Conservation (phyloP, 1,140 invertebrate genomes). For the Sitophilus oryzae region DNA sequence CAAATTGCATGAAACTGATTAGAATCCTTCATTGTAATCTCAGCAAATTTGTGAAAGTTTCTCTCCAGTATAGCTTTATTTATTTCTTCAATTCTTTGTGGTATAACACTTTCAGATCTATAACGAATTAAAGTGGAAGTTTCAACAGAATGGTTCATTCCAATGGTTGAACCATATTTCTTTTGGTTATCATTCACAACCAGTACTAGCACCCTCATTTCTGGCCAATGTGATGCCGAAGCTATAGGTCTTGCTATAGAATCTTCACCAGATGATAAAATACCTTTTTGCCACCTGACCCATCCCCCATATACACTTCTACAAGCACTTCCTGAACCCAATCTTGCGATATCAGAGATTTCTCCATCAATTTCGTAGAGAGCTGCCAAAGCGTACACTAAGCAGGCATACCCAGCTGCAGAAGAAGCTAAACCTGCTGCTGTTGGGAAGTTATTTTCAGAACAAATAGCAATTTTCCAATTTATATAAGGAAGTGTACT, state of each 20-base stretch:
- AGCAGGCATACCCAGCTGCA: conserved; percentile 94
- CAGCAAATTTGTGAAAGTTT: conserved; percentile 84
- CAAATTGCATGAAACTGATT: conserved; percentile 97
- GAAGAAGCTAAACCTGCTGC: conserved; percentile 96
- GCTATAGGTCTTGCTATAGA: conserved; percentile 75
- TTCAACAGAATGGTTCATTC: conserved; percentile 79
- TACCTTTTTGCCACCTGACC: conserved; percentile 70
- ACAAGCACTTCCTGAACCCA: conserved; percentile 95
- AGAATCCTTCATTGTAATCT: conserved; percentile 95
- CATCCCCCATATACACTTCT: conserved; percentile 93
- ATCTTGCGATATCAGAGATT: conserved; percentile 75
- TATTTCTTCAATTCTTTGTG: conserved; percentile 64
- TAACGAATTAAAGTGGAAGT: conserved; percentile 82
- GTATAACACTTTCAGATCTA: conserved; percentile 67
- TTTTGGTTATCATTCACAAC: conserved; percentile 86
- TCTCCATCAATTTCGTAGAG: conserved; percentile 74
- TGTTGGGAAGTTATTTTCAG: conserved; percentile 97
- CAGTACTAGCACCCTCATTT: conserved; percentile 83
- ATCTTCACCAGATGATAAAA: conserved; percentile 64
- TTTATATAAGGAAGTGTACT: conserved; percentile 40
- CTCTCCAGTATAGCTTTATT: conserved; percentile 65
- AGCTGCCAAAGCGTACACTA: conserved; percentile 66
- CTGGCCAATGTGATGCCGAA: conserved; percentile 76
- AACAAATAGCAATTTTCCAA: conserved; percentile 83
- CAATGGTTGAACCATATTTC: conserved; percentile 79